Evolutionary conservation across 1,140 invertebrate species (phyloP).

Genomic region (Lucilia cuprina): DNA sequence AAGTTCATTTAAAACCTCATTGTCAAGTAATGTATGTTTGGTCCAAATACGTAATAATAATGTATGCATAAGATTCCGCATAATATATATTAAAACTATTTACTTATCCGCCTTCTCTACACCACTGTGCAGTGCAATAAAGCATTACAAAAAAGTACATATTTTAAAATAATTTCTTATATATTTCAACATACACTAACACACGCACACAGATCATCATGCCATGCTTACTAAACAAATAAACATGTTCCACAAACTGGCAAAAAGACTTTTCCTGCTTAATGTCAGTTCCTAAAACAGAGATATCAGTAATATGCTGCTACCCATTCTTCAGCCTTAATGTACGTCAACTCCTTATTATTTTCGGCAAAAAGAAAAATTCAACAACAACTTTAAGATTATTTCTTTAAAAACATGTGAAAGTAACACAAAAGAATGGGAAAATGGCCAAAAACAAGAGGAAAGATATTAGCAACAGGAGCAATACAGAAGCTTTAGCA

Average conservation of each 20-base stretch:
- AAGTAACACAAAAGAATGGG: background rate
- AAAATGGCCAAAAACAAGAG: background rate
- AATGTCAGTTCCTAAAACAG: slow-evolving; percentile 4
- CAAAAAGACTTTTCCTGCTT: background rate
- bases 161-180: background rate
- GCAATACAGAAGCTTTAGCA: background rate
- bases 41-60: too few relatives aligned
- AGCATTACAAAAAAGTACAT: background rate
- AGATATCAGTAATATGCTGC: slow-evolving; percentile 21
- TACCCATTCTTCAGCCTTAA: background rate
- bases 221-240: background rate
- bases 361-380: background rate
- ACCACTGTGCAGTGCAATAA: too few relatives aligned
- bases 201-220: background rate
- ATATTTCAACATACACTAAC: background rate
- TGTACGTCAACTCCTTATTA: background rate
- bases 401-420: too few relatives aligned
- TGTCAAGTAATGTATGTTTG: too few relatives aligned
- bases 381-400: too few relatives aligned
- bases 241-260: background rate
- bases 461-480: background rate
- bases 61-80: too few relatives aligned
- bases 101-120: too few relatives aligned
- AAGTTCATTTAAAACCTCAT: too few relatives aligned
- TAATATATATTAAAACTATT: too few relatives aligned